phyloP scores from a whole-genome alignment of 2,797 vertebrate genomes.

The Xenops minutus region DNA sequence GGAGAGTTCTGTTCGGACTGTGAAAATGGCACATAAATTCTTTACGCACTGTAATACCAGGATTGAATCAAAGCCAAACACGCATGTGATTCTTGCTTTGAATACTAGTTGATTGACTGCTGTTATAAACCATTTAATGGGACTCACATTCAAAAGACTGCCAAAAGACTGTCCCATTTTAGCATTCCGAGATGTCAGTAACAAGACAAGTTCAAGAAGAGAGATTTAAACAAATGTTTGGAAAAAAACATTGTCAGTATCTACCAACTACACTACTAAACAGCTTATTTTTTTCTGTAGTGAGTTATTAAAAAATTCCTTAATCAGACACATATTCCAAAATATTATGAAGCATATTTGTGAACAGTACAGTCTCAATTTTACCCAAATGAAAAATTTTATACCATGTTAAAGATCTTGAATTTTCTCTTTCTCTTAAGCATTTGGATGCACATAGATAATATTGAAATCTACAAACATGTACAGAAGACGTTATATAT shows the following conservation, averaged over 20 bases:
- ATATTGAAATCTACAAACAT: background rate
- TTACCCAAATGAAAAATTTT: background rate
- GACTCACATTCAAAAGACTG: background rate
- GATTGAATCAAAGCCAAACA: conserved; percentile 17
- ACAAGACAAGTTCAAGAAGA: background rate
- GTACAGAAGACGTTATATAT: background rate
- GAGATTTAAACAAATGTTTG: background rate
- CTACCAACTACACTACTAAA: background rate
- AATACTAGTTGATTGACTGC: conserved; percentile 17
- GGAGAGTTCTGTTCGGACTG: background rate
- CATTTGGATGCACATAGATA: background rate
- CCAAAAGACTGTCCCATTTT: background rate
- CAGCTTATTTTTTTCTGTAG: background rate
- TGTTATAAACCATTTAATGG: conserved; percentile 28
- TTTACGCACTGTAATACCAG: background rate
- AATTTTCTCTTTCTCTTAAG: background rate
- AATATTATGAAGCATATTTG: background rate
- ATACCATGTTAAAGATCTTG: background rate
- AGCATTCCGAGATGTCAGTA: background rate
- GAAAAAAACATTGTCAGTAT: background rate
- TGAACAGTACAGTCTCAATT: background rate
- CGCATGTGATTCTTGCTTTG: background rate
- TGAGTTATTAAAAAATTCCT: background rate
- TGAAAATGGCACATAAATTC: background rate
- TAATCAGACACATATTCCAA: background rate